A percentile compares a stretch with the other conserved stretches of the same genome.
These are phyloP conservation scores for Phalacrocorax brasilianus DNA, from an alignment of 2,113 vertebrate species.

Conservation along the genomic window DNA sequence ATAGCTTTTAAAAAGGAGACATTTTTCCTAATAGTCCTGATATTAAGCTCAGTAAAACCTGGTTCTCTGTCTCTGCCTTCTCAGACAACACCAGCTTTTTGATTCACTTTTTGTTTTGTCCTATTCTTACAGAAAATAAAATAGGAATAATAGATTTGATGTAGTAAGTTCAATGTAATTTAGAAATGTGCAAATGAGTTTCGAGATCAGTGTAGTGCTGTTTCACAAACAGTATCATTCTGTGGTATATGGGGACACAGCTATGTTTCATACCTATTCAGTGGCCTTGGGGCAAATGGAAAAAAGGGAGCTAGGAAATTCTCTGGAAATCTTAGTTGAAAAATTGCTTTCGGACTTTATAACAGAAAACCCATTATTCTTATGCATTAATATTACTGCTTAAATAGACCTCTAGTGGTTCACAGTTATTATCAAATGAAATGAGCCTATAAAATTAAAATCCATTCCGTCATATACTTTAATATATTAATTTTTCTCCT, in stretches of 20 bases:
- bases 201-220: background rate
- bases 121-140: background rate
- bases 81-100: background rate
- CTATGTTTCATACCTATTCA: background rate
- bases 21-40: background rate
- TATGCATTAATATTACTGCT: background rate
- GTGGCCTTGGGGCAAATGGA: background rate
- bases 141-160: background rate
- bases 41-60: background rate
- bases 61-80: background rate
- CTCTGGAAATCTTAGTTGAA: background rate
- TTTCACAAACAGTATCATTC: background rate
- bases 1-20: background rate
- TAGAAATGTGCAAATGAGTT: background rate
- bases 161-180: background rate
- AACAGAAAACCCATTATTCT: background rate
- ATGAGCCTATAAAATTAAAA: background rate
- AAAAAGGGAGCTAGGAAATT: background rate
- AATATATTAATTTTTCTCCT: background rate
- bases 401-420: background rate
- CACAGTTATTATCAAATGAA: background rate
- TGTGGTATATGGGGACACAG: background rate
- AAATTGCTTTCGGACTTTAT: background rate
- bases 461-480: background rate
- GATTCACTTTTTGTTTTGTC: background rate